Evolutionary conservation across 1,140 invertebrate genomes (phyloP), one percentile per base, ranked within the genome.

Genomic region (Cardiocondyla obscurior): DNA sequence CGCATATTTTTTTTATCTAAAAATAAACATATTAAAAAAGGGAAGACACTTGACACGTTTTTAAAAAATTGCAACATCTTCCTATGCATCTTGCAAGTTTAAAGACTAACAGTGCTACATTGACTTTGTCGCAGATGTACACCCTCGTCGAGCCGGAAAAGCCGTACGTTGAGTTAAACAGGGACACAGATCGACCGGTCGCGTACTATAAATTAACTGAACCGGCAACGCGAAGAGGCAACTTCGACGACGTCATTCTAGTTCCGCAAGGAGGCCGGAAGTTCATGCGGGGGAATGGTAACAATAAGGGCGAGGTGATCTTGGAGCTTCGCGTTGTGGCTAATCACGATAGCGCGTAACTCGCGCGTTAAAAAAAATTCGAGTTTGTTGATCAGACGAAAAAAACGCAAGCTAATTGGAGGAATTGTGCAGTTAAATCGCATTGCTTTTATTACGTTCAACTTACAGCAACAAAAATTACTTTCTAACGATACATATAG

Each of bases 241-340:
- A 83, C 49, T 67, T 70, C 70, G 85, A 83, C 62, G 89, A 92
- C 81, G 69, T 90, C 72, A 81, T 90, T 72, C 39, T 82, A 69
- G 77, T 64, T 55, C 85, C 90, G 25, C 90, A 91, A 81, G 88
- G 69, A 82, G 89, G 87, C 51, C 89, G 89, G 30, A 93, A 91
- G 70, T 82, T 90, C 72, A 82, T 90, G 77, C 90, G 90, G 85
- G 73, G 91, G 77, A 86, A 91, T 82, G 82, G 84, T 36, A 88
- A 88, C 70, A 92, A 91, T 55, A 92, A 92, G 83, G 91, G 91
- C 58, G 91, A 93, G 89, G 84, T 93, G 64, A 89, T 93, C 83
- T 74, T 93, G 79, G 92, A 93, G 57, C 89, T 93, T 81, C 91
- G 92, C 51, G 91, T 93, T 69, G 91, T 90, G 46, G 92, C 91